Base-by-base conservation (phyloP, 23 tunicate species). In the Pegea sp. region DNA sequence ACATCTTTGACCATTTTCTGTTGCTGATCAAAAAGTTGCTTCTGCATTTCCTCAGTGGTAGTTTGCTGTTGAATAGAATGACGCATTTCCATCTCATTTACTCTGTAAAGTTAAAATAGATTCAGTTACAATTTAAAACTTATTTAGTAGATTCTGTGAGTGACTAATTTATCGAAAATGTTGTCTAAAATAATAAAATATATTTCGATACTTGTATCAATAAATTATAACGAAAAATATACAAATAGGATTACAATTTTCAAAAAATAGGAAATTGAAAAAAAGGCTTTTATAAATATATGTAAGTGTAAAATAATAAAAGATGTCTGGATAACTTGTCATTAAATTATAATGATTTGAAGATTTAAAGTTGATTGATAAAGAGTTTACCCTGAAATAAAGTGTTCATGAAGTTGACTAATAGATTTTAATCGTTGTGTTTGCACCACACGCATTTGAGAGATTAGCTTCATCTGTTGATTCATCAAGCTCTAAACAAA, bases 341-440 rank as follows among this genome's bases (percentile, higher is more conserved):
- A n/a, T n/a, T n/a, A n/a, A n/a, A n/a, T n/a, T n/a, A n/a, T n/a
- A n/a, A n/a, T n/a, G n/a, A n/a, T n/a, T n/a, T n/a, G 22, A 52
- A 52, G 56, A n/a, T 19, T 19, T 18, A n/a, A 21, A 6, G 22
- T 50, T 8, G 6, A 18, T 19, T 50, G 22, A n/a, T 18, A 16
- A 11, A 21, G n/a, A 1, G 18, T 21, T 4, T 54, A 69, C 92
- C 77, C 70, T 44, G 70, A 64, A 20, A 34, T 26, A 29, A 64
- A 78, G 19, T 78, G 78, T 8, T 70, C 92, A 46, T 78, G 92
- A 4, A 78, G 59, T 57, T 64, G 72, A 42, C 70, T 78, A 55
- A 78, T 44, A 0, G 92, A 78, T 53, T 64, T 70, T 26, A 60
- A 65, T 31, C 92, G 52, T 54, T 78, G 78, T 8, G 77, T 43